Conservation (phyloP, 2,113 vertebrate genomes). For the Micronycteris hirsuta region DNA sequence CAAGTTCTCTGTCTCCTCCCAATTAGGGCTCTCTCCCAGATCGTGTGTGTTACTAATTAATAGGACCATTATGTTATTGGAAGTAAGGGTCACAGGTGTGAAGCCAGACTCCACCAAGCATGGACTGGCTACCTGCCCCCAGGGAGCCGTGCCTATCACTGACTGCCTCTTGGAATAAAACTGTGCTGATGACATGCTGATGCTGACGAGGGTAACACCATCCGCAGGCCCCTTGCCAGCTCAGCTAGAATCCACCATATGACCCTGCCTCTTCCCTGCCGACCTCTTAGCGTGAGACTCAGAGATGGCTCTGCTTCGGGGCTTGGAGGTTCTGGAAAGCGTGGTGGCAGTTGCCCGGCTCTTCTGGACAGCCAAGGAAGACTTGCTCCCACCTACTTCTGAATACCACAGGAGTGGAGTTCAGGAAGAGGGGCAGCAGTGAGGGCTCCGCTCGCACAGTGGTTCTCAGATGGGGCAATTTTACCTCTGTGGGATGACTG, state of each 20-base stretch:
- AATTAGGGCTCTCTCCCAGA: neutral
- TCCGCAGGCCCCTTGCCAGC: fast-evolving
- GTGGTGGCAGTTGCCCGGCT: neutral
- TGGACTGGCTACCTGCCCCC: no score
- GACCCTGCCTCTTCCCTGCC: neutral
- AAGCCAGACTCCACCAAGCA: neutral
- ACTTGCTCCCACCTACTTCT: no score
- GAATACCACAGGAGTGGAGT: fast-evolving
- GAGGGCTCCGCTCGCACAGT: neutral
- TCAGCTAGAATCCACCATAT: neutral
- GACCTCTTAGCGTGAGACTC: neutral
- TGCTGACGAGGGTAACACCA: fast-evolving
- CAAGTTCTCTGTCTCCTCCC: neutral
- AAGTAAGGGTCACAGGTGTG: neutral
- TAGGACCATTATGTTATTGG: neutral
- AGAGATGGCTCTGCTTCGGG: neutral
- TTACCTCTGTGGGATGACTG: fast-evolving
- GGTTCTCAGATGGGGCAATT: neutral
- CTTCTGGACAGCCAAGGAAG: neutral
- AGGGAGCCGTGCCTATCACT: fast-evolving
- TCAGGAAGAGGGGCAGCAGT: neutral
- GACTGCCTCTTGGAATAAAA: neutral
- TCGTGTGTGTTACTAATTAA: fast-evolving
- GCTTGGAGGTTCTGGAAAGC: neutral
- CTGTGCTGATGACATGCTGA: fast-evolving